Percentiles rank a stretch among this genome's conserved stretches.
These are phyloP conservation scores for Cherax destructor DNA, from an alignment of 1,140 invertebrate genomes.

Conservation along the genomic window DNA sequence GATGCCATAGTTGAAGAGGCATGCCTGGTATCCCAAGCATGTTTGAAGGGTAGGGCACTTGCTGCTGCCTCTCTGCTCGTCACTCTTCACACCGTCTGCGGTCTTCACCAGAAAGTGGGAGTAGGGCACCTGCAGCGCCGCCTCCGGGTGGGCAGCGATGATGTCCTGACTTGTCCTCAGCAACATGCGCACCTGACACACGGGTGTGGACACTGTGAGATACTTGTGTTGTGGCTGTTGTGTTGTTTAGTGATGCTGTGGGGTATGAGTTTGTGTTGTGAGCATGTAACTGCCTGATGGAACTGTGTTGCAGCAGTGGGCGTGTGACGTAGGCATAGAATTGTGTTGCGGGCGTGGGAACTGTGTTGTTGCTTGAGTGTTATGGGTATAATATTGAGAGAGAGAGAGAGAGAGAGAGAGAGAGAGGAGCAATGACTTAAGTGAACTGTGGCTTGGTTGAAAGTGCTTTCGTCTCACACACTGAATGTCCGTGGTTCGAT, in stretches of 20 bases:
- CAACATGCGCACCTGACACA: slow-evolving; percentile 25
- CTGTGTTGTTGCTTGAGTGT: background rate
- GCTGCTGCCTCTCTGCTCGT: slow-evolving; percentile 20
- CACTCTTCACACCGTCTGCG: slow-evolving; percentile 9
- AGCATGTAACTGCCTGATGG: background rate
- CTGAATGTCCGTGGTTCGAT: too few species aligned
- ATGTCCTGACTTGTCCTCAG: slow-evolving; percentile 18
- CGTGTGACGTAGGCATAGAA: background rate
- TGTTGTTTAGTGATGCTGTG: too few species aligned
- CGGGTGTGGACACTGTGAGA: background rate
- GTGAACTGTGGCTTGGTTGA: too few species aligned
- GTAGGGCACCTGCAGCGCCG: slow-evolving; percentile 31
- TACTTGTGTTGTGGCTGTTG: too few species aligned
- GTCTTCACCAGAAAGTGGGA: slow-evolving; percentile 45
- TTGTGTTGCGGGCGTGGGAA: too few species aligned
- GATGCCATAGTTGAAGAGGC: slow-evolving; percentile 66
- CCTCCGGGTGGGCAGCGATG: slow-evolving; percentile 13
- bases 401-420: too few species aligned
- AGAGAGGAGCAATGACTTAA: too few species aligned
- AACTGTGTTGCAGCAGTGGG: background rate
- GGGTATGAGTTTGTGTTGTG: too few species aligned
- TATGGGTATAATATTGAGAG: background rate
- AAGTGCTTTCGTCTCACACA: too few species aligned
- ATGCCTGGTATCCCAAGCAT: slow-evolving; percentile 65
- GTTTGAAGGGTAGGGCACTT: slow-evolving; percentile 52